phyloP scores from a whole-genome alignment of 2,113 vertebrate species.

The Ibidorhyncha struthersii region DNA sequence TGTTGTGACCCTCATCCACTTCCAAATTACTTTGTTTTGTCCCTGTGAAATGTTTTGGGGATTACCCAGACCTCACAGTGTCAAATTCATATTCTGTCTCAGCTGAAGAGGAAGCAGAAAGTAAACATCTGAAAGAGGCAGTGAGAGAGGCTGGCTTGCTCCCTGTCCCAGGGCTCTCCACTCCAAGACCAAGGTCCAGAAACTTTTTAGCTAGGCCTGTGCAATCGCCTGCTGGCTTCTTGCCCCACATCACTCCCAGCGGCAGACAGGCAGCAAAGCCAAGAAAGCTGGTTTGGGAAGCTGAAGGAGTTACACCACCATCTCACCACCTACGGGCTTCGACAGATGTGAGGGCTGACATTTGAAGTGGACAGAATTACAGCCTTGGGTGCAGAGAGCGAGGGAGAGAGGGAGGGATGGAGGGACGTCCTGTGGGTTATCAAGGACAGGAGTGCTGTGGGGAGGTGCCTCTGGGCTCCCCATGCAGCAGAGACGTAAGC shows the following conservation, averaged over 20 bases:
- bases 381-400: neutral
- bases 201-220: neutral
- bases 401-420: neutral
- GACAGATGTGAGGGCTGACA: neutral
- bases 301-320: neutral
- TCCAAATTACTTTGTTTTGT: neutral
- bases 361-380: neutral
- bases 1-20: neutral
- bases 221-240: neutral
- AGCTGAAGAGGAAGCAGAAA: slow-evolving; percentile 3
- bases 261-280: neutral
- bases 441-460: neutral
- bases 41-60: neutral
- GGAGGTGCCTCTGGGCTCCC: neutral
- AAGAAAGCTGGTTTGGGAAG: neutral
- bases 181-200: neutral
- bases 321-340: neutral
- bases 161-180: neutral
- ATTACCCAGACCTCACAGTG: neutral
- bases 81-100: neutral
- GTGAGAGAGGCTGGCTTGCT: neutral
- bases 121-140: neutral
- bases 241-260: neutral
- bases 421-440: neutral
- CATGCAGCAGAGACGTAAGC: fast-evolving